Base-by-base conservation (phyloP, 2,113 vertebrate genomes). In the Entomyzon cyanotis region DNA sequence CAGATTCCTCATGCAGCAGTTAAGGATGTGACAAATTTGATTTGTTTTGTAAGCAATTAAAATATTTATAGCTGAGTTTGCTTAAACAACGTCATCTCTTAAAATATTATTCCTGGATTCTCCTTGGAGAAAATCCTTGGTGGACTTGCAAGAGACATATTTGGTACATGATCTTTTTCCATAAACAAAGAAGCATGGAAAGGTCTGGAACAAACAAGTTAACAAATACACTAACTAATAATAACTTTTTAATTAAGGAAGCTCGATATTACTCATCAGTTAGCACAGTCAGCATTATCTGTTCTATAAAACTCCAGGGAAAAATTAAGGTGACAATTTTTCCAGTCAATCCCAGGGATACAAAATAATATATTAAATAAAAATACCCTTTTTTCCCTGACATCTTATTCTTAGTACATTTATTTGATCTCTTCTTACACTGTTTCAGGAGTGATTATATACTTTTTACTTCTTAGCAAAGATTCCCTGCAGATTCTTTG, bases 51-150 rank as follows among this genome's bases (percentile, higher is more conserved):
- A 73, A 95, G 91, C 65, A 94, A 89, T 85, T 87, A 69, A 81
- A 94, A 87, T 94, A 92, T 92, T 94, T 91, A 82, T 95, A 95
- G 74, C 81, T 58, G 58, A 69, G 28, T 89, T 94, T 9, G 21
- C 69, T 94, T 75, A 56, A 88, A 88, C 49, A 84, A 52, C 1
- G 2, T 87, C 30, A 69, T 87, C 22, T 53, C 69, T 84, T 60
- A 82, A 75, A 96, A 93, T 94, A 56, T 60, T 91, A 59, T 93
- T 96, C 87, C 74, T 93, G 84, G 67, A 79, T 87, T 93, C 41
- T 87, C 46, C 74, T 78, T 89, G 91, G 49, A 95, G 49, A 93
- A 87, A 84, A 91, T 89, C 81, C 41, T 69, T 73, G 33, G 33
- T 81, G 56, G 56, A 73, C 39, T 89, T 73, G 37, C 18, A 79